Conservation (phyloP, 2,888 invertebrate genomes). For the Hesperia comma region DNA sequence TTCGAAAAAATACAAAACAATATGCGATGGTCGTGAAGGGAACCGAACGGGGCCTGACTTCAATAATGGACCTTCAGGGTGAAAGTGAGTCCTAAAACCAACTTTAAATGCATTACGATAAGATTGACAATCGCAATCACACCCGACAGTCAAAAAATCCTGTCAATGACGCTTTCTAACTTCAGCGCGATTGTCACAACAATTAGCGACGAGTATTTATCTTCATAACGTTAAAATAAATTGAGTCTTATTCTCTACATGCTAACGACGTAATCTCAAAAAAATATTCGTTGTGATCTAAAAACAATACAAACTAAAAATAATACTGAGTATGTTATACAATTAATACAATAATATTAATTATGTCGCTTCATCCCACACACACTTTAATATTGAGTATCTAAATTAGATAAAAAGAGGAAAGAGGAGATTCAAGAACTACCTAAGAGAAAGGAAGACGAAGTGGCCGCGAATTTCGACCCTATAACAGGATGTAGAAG, state of each 20-base stretch:
- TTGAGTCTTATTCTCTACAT: too few relatives aligned
- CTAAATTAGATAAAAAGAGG: conserved; percentile 18
- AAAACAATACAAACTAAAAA: conserved; percentile 14
- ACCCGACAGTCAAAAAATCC: too few relatives aligned
- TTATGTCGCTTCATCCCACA: not conserved
- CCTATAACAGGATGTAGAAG: conserved; percentile 6
- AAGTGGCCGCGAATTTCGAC: conserved; percentile 20
- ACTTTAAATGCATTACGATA: too few relatives aligned
- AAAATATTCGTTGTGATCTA: not conserved
- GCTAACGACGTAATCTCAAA: not conserved
- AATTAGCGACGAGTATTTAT: not conserved
- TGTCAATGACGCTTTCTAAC: not conserved
- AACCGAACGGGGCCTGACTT: too few relatives aligned
- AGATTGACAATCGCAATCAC: too few relatives aligned
- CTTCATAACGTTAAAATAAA: not conserved
- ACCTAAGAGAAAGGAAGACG: conserved; percentile 30
- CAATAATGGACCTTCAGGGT: too few relatives aligned
- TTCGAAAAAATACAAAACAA: too few relatives aligned
- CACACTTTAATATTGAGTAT: not conserved
- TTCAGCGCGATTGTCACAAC: not conserved
- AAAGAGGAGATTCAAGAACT: conserved; percentile 24
- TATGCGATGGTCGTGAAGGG: too few relatives aligned
- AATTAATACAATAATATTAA: conserved; percentile 1
- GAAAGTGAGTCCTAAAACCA: too few relatives aligned
- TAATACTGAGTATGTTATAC: conserved; percentile 27